phyloP scores from a whole-genome alignment of 2,113 vertebrate species.

The Marmota monax region DNA sequence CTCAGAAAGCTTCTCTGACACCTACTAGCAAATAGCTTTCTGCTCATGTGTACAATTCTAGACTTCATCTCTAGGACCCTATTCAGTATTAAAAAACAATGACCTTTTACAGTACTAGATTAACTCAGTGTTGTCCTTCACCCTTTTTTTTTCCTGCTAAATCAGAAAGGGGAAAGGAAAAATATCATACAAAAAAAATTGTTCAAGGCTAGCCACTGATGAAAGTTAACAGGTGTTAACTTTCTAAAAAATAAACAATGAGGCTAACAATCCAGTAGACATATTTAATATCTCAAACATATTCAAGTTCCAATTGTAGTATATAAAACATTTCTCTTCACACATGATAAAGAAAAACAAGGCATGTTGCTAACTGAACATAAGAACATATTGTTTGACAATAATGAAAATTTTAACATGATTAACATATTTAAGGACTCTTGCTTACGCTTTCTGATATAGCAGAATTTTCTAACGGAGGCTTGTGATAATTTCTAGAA shows the following conservation, averaged over 20 bases:
- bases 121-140: not conserved
- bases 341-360: constrained; percentile 31
- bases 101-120: not conserved
- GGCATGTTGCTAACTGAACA: constrained; percentile 30
- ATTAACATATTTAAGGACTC: constrained; percentile 8
- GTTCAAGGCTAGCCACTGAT: not conserved
- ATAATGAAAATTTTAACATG: constrained; percentile 9
- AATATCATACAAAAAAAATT: constrained; percentile 7
- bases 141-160: not conserved
- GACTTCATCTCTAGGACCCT: not conserved
- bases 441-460: constrained; percentile 83
- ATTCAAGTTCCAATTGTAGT: not conserved
- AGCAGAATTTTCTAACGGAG: constrained; percentile 28
- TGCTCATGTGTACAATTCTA: not conserved
- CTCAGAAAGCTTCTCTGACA: not conserved
- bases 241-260: not conserved
- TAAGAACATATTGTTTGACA: constrained; percentile 10
- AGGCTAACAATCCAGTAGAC: not conserved
- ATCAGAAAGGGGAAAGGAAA: not conserved
- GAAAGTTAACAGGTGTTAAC: not conserved
- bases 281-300: not conserved
- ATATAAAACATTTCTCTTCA: constrained; percentile 27
- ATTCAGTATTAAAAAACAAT: not conserved
- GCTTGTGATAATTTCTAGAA: constrained; percentile 31
- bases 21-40: not conserved